phyloP scores from a whole-genome alignment of 2,797 vertebrate genomes.

The Toxotes lorentzi region DNA sequence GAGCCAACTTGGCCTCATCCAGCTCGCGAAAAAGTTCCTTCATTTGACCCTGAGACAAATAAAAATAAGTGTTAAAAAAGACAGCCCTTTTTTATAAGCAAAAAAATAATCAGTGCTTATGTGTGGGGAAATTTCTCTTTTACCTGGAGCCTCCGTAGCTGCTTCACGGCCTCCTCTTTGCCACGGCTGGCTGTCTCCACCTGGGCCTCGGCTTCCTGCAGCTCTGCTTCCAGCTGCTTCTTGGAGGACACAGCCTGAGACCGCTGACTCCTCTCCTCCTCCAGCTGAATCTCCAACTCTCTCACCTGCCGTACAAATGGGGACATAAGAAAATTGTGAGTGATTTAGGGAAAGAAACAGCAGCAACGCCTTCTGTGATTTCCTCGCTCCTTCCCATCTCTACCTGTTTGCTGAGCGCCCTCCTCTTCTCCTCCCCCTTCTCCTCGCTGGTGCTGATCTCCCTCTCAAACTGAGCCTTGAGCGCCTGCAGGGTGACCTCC shows the following conservation, averaged over 20 bases:
- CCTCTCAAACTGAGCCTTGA: slow-evolving; percentile 93
- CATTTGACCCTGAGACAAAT: slow-evolving; percentile 86
- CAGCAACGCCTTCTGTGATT: background rate
- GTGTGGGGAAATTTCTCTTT: background rate
- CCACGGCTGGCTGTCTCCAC: slow-evolving; percentile 84
- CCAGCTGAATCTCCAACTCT: slow-evolving; percentile 90
- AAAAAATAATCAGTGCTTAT: background rate
- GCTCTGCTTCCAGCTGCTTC: slow-evolving; percentile 91
- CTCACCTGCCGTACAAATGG: slow-evolving; percentile 81
- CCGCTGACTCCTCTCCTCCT: slow-evolving; percentile 91
- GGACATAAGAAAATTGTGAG: background rate
- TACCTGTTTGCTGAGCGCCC: slow-evolving; percentile 93
- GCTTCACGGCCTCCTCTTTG: slow-evolving; percentile 90
- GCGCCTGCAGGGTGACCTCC: slow-evolving; percentile 93
- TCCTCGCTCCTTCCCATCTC: background rate
- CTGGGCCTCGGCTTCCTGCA: slow-evolving; percentile 90
- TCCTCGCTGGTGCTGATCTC: slow-evolving; percentile 91
- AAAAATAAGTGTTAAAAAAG: background rate
- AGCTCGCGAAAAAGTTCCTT: slow-evolving; percentile 92
- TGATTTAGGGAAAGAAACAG: background rate
- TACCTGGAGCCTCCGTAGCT: slow-evolving; percentile 90
- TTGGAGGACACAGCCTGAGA: slow-evolving; percentile 86
- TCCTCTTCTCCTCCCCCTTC: slow-evolving; percentile 92
- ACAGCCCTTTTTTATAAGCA: background rate
- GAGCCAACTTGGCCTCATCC: slow-evolving; percentile 87